phyloP scores from a whole-genome alignment of 2,797 vertebrate species.

The Staurois parvus region DNA sequence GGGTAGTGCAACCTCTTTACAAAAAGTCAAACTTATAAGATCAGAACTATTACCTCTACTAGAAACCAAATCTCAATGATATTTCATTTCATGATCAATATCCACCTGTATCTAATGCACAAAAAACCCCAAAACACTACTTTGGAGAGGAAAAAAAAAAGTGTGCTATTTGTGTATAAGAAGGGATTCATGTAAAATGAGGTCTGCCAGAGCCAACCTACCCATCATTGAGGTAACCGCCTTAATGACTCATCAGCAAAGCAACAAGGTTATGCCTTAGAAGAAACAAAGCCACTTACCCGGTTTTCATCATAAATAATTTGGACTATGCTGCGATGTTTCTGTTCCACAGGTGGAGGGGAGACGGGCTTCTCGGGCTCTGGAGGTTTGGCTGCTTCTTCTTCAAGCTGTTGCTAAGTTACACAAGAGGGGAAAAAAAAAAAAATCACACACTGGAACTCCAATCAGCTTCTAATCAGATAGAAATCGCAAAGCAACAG shows the following conservation, averaged over 20 bases:
- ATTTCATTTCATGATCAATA: too few relatives aligned
- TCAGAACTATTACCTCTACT: too few relatives aligned
- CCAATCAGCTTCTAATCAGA: constrained; percentile 63
- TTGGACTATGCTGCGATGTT: constrained; percentile 98
- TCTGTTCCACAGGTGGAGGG: constrained; percentile 97
- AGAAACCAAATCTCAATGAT: too few relatives aligned
- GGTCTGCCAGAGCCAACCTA: too few relatives aligned
- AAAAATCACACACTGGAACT: constrained; percentile 60
- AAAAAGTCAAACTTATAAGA: too few relatives aligned
- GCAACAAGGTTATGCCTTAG: background rate
- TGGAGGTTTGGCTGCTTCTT: constrained; percentile 96
- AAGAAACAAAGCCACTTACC: constrained; percentile 75
- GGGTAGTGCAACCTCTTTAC: too few relatives aligned
- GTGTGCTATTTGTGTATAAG: too few relatives aligned
- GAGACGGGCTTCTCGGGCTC: constrained; percentile 97
- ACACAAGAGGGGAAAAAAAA: constrained; percentile 73
- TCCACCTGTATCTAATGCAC: too few relatives aligned
- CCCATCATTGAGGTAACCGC: background rate
- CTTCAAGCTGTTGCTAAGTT: constrained; percentile 98
- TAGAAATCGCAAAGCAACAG: constrained; percentile 61
- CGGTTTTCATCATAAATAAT: constrained; percentile 99
- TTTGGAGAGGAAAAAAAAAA: too few relatives aligned
- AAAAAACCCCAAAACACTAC: too few relatives aligned
- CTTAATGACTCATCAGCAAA: background rate
- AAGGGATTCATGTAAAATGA: too few relatives aligned